Evolutionary conservation across 2,797 vertebrate genomes (phyloP).

Genomic region (Myotis myotis): DNA sequence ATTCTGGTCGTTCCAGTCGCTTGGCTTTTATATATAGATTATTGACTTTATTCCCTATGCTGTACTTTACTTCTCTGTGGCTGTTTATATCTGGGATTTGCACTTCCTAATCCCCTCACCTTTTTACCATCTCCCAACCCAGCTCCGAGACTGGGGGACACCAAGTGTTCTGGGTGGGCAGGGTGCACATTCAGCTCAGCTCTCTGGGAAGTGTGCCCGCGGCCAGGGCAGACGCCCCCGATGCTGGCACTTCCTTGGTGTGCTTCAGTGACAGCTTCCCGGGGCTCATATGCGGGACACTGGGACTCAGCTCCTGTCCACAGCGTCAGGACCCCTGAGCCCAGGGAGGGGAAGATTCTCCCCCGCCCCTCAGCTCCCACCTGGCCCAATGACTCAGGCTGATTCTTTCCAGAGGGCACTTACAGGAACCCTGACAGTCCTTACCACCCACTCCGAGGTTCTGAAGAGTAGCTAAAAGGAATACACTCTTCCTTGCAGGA

Average conservation of each 20-base stretch:
- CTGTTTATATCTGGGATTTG: background rate
- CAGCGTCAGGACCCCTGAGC: too few species aligned
- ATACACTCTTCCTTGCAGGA: background rate
- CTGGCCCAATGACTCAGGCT: background rate
- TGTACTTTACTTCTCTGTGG: background rate
- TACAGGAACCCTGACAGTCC: conserved; percentile 46
- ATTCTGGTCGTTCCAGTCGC: too few species aligned
- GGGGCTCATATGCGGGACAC: background rate
- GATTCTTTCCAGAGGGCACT: conserved; percentile 26
- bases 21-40: too few species aligned
- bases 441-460: conserved; percentile 25
- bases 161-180: background rate
- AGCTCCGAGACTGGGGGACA: background rate
- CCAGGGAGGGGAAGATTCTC: background rate
- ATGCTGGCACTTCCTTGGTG: background rate
- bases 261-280: background rate
- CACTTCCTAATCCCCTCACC: background rate
- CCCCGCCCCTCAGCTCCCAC: fast-evolving
- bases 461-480: conserved; percentile 49
- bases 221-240: background rate
- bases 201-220: background rate
- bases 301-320: background rate
- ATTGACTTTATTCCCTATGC: too few species aligned
- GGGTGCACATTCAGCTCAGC: background rate
- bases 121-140: background rate